A percentile compares a stretch with the other conserved stretches of the same genome.
phyloP scores from a whole-genome alignment of 2,888 invertebrate genomes.

The Hemicrepidius hirtus region DNA sequence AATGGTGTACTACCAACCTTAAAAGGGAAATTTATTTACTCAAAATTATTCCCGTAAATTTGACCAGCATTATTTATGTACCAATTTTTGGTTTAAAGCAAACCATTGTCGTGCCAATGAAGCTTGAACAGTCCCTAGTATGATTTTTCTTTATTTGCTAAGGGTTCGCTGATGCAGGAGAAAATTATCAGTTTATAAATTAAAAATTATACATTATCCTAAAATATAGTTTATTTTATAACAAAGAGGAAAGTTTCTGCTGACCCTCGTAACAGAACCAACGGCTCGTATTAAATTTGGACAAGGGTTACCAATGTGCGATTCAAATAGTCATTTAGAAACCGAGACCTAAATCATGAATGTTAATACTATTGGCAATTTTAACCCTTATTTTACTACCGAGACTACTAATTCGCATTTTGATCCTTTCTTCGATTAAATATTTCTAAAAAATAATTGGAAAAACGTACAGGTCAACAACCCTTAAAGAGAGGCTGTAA shows the following conservation, averaged over 20 bases:
- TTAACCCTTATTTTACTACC: conserved; percentile 8
- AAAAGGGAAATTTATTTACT: background rate
- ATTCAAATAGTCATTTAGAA: conserved; percentile 3
- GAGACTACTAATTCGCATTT: background rate
- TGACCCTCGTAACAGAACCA: conserved; percentile 7
- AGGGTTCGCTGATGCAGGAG: too few species aligned
- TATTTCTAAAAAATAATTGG: background rate
- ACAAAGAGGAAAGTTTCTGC: conserved; percentile 7
- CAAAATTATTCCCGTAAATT: background rate
- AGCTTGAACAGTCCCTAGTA: too few species aligned
- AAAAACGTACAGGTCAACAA: conserved; percentile 13
- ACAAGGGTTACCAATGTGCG: conserved; percentile 14
- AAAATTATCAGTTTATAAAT: background rate
- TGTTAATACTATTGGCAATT: conserved; percentile 1
- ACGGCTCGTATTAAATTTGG: background rate
- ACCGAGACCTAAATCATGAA: conserved; percentile 2
- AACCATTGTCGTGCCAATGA: too few species aligned
- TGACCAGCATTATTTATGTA: too few species aligned
- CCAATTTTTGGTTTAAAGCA: too few species aligned
- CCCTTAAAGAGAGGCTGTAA: background rate
- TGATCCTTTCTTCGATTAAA: background rate
- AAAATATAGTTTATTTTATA: background rate
- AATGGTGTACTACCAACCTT: background rate
- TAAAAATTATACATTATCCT: background rate
- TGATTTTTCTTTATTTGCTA: too few species aligned